These are phyloP conservation scores for Papilio protenor DNA, from an alignment of 2,888 invertebrate species.

Conservation along the genomic window DNA sequence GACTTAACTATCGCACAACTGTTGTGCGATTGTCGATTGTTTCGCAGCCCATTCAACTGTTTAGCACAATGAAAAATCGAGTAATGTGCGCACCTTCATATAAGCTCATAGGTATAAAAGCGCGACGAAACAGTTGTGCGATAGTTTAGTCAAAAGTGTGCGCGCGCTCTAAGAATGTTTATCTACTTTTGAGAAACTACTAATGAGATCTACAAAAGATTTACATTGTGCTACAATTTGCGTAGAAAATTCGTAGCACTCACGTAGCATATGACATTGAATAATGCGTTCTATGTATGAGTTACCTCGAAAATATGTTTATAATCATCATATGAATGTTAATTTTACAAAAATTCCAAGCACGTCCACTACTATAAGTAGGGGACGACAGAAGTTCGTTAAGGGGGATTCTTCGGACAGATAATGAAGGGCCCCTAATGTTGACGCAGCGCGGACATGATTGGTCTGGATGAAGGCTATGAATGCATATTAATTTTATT, in stretches of 20 bases:
- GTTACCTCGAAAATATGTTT: neutral
- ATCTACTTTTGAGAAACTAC: no score
- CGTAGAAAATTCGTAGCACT: neutral
- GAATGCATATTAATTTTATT: neutral
- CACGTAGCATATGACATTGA: neutral
- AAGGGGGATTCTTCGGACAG: slow-evolving; percentile 12
- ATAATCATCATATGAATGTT: neutral
- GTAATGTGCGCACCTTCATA: no score
- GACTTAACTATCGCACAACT: no score
- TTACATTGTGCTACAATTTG: neutral
- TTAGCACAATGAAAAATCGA: no score
- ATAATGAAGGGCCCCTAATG: slow-evolving; percentile 21
- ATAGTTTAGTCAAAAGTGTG: no score
- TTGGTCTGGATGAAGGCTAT: neutral
- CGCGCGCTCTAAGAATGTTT: no score
- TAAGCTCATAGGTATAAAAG: no score
- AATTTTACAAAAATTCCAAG: neutral
- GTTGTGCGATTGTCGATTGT: no score
- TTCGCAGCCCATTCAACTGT: no score
- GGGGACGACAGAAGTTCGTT: slow-evolving; percentile 18
- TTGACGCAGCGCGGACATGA: slow-evolving; percentile 15
- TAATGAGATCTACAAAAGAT: neutral
- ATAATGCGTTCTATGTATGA: neutral
- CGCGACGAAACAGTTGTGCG: no score
- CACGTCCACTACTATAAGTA: neutral